Evolutionary conservation across 2,797 vertebrate genomes (phyloP), one percentile per base, ranked within the genome.

Genomic region (Craterocephalus amniculus): DNA sequence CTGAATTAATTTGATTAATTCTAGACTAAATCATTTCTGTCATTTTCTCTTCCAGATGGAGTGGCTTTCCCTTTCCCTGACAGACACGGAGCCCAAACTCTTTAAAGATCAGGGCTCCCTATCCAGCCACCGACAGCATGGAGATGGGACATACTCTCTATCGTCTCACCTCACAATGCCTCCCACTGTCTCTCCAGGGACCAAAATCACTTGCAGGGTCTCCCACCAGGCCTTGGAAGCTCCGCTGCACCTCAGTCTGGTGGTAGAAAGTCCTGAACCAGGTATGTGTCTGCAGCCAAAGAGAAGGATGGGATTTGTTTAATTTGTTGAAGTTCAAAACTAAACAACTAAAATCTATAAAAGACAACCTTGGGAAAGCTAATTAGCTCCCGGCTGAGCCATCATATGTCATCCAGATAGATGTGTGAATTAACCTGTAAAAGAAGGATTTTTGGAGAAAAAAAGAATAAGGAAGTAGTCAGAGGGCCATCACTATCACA

Each of bases 111-210:
- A 91, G 61, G 77, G 87, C 11, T 89, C 78, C 60, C 92, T 96
- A 73, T 95, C 94, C 74, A 95, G 95, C 71, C 95, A 96, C 78
- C 91, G 88, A 11, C 94, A 94, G 76, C 94, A 93, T 32, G 63
- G 45, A 3, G 94, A 93, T 0, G 94, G 94, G 55, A 96, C 95
- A 1, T 95, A 87, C 60, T 94, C 94, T 24, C 79, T 95, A 76
- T 91, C 94, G 1, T 96, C 95, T 60, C 89, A 90, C 48, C 81
- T 97, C 22, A 80, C 9, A 0, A 81, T 93, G 13, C 89, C 92
- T 0, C 38, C 90, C 54, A 69, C 64, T 9, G 57, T 56, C 0
- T 36, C 71, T 12, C 71, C 87, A 2, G 94, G 95, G 2, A 94
- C 93, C 27, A 89, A 78, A 12, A 87, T 95, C 63, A 95, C 72